A percentile compares a stretch with the other conserved stretches of the same genome.
phyloP scores from a whole-genome alignment of 2,888 invertebrate genomes.

The Tetramorium bicarinatum region DNA sequence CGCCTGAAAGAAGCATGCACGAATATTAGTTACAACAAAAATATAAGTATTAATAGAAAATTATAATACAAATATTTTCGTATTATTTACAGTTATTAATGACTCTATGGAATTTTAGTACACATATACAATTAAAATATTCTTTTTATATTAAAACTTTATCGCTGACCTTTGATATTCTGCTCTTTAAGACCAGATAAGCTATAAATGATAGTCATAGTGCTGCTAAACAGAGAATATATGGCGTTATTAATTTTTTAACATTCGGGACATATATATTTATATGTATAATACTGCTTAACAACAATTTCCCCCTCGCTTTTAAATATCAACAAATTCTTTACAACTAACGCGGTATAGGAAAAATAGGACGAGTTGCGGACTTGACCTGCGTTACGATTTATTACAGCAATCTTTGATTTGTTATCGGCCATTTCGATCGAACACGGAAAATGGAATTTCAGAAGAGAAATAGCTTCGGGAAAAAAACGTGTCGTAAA shows the following conservation, averaged over 20 bases:
- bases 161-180: neutral
- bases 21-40: neutral
- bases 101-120: neutral
- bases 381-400: conserved; percentile 80
- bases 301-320: neutral
- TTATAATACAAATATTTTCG: neutral
- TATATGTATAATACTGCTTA: neutral
- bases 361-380: conserved; percentile 75
- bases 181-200: neutral
- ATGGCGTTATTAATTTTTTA: conserved; percentile 2
- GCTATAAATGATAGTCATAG: neutral
- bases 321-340: conserved; percentile 32
- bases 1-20: neutral
- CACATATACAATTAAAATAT: neutral
- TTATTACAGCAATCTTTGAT: conserved; percentile 60
- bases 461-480: conserved; percentile 27
- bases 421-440: conserved; percentile 29
- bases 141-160: neutral
- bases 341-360: conserved; percentile 31
- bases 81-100: neutral
- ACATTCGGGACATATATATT: neutral
- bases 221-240: neutral
- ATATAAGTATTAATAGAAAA: neutral
- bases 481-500: conserved; percentile 1
- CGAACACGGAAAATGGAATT: conserved; percentile 33